Base-by-base conservation (phyloP, 2,113 vertebrate species). In the Galeopterus variegatus region DNA sequence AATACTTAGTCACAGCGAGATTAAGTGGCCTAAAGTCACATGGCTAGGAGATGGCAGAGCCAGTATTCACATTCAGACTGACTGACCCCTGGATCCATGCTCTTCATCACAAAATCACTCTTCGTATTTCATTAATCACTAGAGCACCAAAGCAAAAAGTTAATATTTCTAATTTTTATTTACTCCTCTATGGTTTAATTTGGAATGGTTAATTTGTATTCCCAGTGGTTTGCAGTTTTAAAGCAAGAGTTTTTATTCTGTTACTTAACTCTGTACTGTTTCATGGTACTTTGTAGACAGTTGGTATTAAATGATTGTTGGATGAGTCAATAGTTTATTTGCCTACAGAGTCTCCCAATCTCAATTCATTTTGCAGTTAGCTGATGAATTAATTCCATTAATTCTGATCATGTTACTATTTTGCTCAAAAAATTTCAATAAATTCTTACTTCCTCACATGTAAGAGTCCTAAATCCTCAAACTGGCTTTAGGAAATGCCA, bases 271-370 rank as follows among this genome's bases (percentile, higher is more conserved):
- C 31, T 56, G 1, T 82, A 81, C 21, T 75, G 4, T 8, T 83
- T 84, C 77, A 14, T n/a, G 82, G 18, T 77, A 79, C 45, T 54
- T 89, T n/a, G 19, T 54, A 79, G 6, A 69, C 54, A 21, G 14
- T 45, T 62, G 33, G 5, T 76, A 84, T 96, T 84, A 83, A 96
- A 83, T 92, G 31, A 82, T 75, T 88, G 11, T 81, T 65, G 24
- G 36, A 56, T 58, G 52, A 75, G 80, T 41, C 12, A 52, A n/a
- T 65, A 77, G 52, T 62, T 81, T 52, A 72, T 88, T 82, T 54
- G 41, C 2, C 83, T 82, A 58, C 17, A 41, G 28, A 24, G 24
- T 89, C 65, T 75, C 48, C 31, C 67, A 65, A 69, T 33, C 21
- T 88, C 23, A 88, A 12, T 52, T 88, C 28, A 93, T 75, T 14